Percentiles rank a stretch among this genome's conserved stretches.
phyloP scores from a whole-genome alignment of 2,888 invertebrate species.

The Drosophila testacea region DNA sequence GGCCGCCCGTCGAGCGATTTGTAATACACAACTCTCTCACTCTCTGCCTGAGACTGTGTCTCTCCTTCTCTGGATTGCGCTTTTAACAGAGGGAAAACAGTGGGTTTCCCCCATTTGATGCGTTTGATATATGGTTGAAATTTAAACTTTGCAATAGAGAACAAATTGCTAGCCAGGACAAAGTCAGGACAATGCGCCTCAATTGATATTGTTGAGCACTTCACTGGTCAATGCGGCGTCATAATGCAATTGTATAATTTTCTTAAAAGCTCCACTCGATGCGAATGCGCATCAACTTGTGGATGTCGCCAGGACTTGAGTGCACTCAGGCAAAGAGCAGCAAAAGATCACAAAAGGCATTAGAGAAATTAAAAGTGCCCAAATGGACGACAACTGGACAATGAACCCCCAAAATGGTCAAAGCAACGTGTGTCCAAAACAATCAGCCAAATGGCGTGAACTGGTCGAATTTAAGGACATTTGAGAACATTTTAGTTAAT shows the following conservation, averaged over 20 bases:
- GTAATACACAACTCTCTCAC: conserved; percentile 71
- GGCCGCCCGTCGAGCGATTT: conserved; percentile 82
- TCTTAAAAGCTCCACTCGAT: conserved; percentile 70
- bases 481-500: conserved; percentile 83
- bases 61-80: conserved; percentile 67
- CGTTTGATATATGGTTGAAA: conserved; percentile 70
- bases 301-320: conserved; percentile 39
- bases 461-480: conserved; percentile 25
- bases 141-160: conserved; percentile 63
- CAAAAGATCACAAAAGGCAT: conserved; percentile 64
- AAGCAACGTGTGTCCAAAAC: conserved; percentile 47
- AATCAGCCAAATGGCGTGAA: conserved; percentile 83
- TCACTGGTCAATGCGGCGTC: conserved; percentile 72
- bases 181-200: conserved; percentile 50
- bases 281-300: conserved; percentile 20
- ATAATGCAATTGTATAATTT: conserved; percentile 80
- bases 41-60: background rate
- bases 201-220: conserved; percentile 61
- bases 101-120: conserved; percentile 47
- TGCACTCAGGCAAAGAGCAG: conserved; percentile 46
- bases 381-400: conserved; percentile 53
- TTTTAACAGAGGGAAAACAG: conserved; percentile 59
- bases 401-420: conserved; percentile 58
- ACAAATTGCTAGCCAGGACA: conserved; percentile 25
- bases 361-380: conserved; percentile 68